Conservation (phyloP, 2,797 vertebrate genomes). For the Caiman crocodilus region DNA sequence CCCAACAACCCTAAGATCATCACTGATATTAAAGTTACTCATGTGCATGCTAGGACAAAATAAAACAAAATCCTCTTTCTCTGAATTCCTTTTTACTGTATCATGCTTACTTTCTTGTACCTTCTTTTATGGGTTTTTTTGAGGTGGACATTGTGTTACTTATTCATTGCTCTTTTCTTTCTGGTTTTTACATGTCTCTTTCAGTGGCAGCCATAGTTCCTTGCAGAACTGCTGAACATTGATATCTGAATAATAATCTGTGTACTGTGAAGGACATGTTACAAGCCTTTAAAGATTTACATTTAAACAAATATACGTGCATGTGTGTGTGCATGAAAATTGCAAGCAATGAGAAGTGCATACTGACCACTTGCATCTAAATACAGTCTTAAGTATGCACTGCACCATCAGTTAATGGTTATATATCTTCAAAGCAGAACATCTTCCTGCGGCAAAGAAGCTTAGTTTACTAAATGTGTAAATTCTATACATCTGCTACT, state of each 20-base stretch:
- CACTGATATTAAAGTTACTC: neutral
- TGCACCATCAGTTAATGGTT: neutral
- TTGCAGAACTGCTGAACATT: neutral
- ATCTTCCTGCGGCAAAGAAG: neutral
- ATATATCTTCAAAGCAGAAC: neutral
- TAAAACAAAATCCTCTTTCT: neutral
- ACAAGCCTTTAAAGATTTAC: neutral
- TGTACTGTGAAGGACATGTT: neutral
- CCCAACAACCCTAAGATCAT: too few species aligned
- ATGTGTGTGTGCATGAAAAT: neutral
- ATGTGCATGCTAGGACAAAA: neutral
- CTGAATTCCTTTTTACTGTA: neutral
- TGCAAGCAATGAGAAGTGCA: neutral
- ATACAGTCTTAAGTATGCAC: neutral
- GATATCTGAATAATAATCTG: neutral
- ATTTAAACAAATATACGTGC: neutral
- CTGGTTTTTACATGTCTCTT: neutral
- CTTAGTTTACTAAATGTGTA: neutral
- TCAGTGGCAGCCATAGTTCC: neutral
- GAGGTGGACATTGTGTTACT: neutral
- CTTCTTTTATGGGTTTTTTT: constrained; percentile 39
- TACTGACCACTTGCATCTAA: accelerated
- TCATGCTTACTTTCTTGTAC: neutral
- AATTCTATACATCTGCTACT: neutral
- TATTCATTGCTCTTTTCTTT: neutral